These are phyloP conservation scores for Stramonita haemastoma DNA, from an alignment of 2,888 invertebrate genomes.

Conservation along the genomic window DNA sequence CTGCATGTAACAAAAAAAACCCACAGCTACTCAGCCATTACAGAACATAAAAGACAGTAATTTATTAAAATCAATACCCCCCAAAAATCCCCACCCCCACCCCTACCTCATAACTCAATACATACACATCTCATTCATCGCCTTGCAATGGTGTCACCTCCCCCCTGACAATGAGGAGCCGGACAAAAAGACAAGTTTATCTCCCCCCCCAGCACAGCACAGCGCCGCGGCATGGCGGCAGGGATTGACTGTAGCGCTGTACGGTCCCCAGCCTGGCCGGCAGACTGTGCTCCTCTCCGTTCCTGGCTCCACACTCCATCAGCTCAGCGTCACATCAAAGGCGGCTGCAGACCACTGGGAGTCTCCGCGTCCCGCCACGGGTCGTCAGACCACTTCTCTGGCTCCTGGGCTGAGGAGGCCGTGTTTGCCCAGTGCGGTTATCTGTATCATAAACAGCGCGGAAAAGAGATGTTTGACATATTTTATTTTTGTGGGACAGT, in stretches of 20 bases:
- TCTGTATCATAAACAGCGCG: conserved; percentile 16
- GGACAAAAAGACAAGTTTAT: neutral
- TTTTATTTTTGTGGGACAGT: neutral
- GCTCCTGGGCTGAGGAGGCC: neutral
- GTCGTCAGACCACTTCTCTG: conserved; percentile 15
- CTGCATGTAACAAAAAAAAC: too few relatives aligned
- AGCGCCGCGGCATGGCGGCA: too few relatives aligned
- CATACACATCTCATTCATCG: too few relatives aligned
- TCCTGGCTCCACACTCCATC: neutral
- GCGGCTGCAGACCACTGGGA: neutral
- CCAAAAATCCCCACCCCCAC: too few relatives aligned
- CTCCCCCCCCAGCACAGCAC: too few relatives aligned
- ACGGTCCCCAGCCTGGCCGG: neutral
- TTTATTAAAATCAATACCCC: too few relatives aligned
- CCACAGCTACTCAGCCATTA: too few relatives aligned
- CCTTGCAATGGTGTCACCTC: too few relatives aligned
- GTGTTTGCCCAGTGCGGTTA: neutral
- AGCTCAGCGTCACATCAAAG: conserved; percentile 20
- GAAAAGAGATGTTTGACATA: neutral
- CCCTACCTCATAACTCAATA: too few relatives aligned
- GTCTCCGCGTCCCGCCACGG: neutral
- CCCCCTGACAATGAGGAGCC: neutral
- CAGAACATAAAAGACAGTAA: too few relatives aligned
- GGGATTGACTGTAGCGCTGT: conserved; percentile 6
- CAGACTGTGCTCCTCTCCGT: conserved; percentile 2